phyloP scores from a whole-genome alignment of 2,797 vertebrate genomes.

The Setipinna tenuifilis region DNA sequence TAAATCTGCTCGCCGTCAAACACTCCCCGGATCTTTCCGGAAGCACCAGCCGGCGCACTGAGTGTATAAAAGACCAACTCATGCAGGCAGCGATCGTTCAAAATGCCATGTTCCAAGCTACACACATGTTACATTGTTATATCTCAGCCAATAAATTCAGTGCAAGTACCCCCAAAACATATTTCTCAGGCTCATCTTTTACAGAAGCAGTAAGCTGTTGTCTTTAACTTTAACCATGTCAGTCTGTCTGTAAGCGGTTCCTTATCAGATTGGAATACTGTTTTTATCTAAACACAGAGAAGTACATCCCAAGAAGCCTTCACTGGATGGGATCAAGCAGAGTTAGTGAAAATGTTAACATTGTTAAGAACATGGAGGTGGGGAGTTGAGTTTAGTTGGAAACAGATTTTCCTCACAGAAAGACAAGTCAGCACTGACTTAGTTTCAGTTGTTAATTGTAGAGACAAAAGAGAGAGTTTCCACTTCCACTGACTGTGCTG shows the following conservation, averaged over 20 bases:
- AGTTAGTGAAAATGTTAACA: background rate
- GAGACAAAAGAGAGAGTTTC: background rate
- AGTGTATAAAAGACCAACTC: background rate
- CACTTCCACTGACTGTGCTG: background rate
- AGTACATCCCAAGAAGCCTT: background rate
- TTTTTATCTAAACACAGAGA: background rate
- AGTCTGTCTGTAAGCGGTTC: background rate
- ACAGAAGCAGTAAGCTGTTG: background rate
- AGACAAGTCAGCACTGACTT: background rate
- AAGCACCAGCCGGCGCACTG: background rate
- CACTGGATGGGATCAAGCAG: background rate
- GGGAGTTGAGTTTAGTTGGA: background rate
- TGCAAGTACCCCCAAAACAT: background rate
- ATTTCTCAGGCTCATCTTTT: background rate
- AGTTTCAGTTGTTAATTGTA: background rate
- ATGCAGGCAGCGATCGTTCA: background rate
- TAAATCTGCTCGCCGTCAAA: slow-evolving; percentile 31
- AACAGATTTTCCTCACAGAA: background rate
- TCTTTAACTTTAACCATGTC: background rate
- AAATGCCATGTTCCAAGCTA: background rate
- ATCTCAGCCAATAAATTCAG: background rate
- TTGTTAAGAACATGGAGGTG: background rate
- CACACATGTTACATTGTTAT: background rate
- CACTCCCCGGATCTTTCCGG: slow-evolving; percentile 12
- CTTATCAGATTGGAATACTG: background rate